Base-by-base conservation (phyloP, 2,113 vertebrate species). In the Pomatorhinus ruficollis region DNA sequence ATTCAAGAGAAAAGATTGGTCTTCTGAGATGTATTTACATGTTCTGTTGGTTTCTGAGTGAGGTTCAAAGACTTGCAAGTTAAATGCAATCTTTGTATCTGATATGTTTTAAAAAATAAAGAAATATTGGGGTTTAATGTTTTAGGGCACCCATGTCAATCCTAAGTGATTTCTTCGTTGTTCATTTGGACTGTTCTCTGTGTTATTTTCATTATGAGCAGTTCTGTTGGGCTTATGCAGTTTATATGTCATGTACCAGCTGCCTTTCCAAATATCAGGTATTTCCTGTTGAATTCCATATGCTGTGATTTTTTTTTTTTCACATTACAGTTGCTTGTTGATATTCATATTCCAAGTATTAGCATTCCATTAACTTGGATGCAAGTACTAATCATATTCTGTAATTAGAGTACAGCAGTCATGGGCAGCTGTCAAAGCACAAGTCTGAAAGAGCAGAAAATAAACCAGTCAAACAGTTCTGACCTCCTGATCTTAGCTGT, bases 141-240 rank as follows among this genome's bases (percentile, higher is more conserved):
- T 92, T 53, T 21, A 65, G 56, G 60, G 50, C 24, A 44, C 63
- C 47, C 15, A 1, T 66, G 24, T 77, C 66, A 75, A 31, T 83
- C 54, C 39, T 70, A 20, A 83, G 33, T 64, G 27, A 42, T 91
- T 91, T 85, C 69, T 60, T 89, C 50, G 45, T 28, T 87, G 63
- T 81, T 89, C 63, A 14, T 81, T 94, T 90, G 27, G 33, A 39
- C 53, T 63, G 12, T 21, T 80, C 80, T n/a, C 59, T 49, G 9
- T 74, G 39, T 93, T 94, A 30, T 39, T 91, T 92, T 59, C 56
- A 56, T 83, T 61, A 42, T 57, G 52, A 95, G 40, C 69, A 54
- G 9, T 54, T 70, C 19, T 77, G 28, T 59, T 89, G 56, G 70
- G 21, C 35, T 71, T 53, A 6, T 27, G 71, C 56, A 83, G 37